These are phyloP conservation scores for Microctenopoma stevenorrisi DNA, from an alignment of 2,797 vertebrate species.

Conservation along the genomic window DNA sequence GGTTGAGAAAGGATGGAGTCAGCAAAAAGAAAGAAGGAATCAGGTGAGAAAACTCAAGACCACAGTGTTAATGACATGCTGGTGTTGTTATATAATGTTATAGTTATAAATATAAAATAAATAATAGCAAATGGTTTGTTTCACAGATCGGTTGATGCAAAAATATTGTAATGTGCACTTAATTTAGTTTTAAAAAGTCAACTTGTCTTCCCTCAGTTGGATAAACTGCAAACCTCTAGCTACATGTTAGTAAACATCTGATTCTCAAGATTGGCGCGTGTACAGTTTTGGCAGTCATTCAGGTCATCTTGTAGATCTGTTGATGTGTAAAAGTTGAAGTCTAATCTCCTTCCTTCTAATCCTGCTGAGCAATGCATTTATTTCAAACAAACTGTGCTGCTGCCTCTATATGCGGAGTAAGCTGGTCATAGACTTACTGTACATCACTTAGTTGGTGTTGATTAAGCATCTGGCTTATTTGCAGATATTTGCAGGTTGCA, in stretches of 20 bases:
- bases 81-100: too few relatives aligned
- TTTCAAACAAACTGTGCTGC: conserved; percentile 13
- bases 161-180: too few relatives aligned
- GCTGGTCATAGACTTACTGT: not conserved
- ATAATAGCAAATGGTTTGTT: too few relatives aligned
- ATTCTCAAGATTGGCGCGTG: not conserved
- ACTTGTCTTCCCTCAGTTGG: too few relatives aligned
- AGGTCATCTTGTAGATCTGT: not conserved
- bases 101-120: too few relatives aligned
- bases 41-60: too few relatives aligned
- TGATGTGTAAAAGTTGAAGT: not conserved
- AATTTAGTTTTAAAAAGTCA: too few relatives aligned
- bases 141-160: too few relatives aligned
- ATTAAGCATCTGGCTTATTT: conserved; percentile 1
- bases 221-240: too few relatives aligned
- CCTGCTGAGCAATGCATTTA: not conserved
- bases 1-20: too few relatives aligned
- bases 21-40: too few relatives aligned
- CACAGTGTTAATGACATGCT: too few relatives aligned
- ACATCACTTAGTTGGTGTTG: conserved; percentile 7
- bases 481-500: conserved; percentile 28
- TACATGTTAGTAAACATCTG: not conserved
- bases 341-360: conserved; percentile 6
- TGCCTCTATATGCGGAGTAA: not conserved
- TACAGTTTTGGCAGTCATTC: not conserved